phyloP scores from a whole-genome alignment of 1,140 invertebrate species.

The Geopemphigus sp. region DNA sequence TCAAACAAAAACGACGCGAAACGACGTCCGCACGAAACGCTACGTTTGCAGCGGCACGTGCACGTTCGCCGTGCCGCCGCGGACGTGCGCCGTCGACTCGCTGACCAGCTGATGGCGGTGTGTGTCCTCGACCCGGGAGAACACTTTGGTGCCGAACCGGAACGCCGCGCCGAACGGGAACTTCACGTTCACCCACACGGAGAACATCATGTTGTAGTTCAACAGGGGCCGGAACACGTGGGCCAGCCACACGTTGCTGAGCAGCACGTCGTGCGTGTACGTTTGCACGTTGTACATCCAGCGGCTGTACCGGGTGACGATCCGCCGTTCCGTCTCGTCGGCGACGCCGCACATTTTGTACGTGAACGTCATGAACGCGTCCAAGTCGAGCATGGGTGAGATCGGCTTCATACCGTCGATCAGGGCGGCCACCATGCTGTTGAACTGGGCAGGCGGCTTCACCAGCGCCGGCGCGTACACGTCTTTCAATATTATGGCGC shows the following conservation, averaged over 20 bases:
- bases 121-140: neutral
- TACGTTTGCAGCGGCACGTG: too few species aligned
- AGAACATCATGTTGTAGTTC: slow-evolving; percentile 57
- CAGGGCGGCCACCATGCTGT: slow-evolving; percentile 57
- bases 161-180: slow-evolving; percentile 56
- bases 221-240: slow-evolving; percentile 56
- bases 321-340: slow-evolving; percentile 1
- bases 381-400: slow-evolving; percentile 56
- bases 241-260: slow-evolving; percentile 56
- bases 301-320: slow-evolving; percentile 54
- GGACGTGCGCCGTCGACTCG: neutral
- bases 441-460: slow-evolving; percentile 59
- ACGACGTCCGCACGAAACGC: too few species aligned
- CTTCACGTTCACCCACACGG: slow-evolving; percentile 56
- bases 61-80: too few species aligned
- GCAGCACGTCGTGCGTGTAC: slow-evolving; percentile 56
- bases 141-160: slow-evolving; percentile 53
- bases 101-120: neutral
- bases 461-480: slow-evolving; percentile 57
- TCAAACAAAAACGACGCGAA: too few species aligned
- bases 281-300: slow-evolving; percentile 57
- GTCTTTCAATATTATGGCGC: slow-evolving; percentile 55
- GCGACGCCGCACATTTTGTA: slow-evolving; percentile 50
- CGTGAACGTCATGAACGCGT: slow-evolving; percentile 57
- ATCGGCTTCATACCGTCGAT: slow-evolving; percentile 58